phyloP scores from a whole-genome alignment of 2,113 vertebrate species.

The Cnemophilus loriae region DNA sequence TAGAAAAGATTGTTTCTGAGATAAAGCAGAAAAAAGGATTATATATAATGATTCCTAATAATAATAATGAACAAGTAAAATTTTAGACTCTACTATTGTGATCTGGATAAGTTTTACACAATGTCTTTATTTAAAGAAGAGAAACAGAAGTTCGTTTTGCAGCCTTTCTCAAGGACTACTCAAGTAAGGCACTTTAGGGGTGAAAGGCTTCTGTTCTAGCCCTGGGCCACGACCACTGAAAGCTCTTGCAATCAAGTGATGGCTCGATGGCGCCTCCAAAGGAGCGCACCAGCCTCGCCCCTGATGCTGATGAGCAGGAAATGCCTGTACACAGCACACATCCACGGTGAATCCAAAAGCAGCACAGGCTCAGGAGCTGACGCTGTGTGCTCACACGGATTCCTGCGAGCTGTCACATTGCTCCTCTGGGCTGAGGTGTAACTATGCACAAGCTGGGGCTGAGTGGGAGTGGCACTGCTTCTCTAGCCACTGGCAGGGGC shows the following conservation, averaged over 20 bases:
- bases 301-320: not conserved
- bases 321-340: not conserved
- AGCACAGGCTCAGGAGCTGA: not conserved
- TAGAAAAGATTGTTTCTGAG: not conserved
- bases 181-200: not conserved
- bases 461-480: not conserved
- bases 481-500: not conserved
- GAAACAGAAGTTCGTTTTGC: not conserved
- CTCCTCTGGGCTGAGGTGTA: not conserved
- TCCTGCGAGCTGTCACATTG: accelerated
- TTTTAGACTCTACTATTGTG: not conserved
- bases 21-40: not conserved
- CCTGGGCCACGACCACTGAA: not conserved
- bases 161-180: not conserved
- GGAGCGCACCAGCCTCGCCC: accelerated
- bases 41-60: not conserved
- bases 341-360: not conserved
- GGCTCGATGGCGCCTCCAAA: not conserved
- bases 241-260: not conserved
- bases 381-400: not conserved
- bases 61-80: not conserved
- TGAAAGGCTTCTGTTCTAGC: not conserved
- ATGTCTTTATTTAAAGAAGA: not conserved
- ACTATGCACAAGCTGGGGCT: not conserved
- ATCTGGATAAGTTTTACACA: not conserved